Conservation (phyloP, 2,888 invertebrate genomes). For the Plebejus argus region DNA sequence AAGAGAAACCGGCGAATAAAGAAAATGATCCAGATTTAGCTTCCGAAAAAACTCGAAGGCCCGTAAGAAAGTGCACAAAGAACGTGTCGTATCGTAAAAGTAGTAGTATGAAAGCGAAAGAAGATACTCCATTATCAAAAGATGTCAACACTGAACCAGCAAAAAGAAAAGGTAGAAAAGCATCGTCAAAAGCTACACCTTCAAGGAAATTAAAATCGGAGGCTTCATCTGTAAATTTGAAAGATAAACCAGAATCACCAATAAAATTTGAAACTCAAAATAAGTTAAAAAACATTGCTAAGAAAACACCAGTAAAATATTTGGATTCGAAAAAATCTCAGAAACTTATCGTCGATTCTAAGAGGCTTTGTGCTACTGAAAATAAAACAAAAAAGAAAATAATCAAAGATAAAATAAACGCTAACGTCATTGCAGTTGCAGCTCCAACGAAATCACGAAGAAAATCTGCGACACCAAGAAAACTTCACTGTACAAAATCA, state of each 20-base stretch:
- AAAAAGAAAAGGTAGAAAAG: constrained; percentile 48
- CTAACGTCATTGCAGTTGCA: constrained; percentile 44
- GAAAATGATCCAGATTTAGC: constrained; percentile 43
- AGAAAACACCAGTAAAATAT: constrained; percentile 56
- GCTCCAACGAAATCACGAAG: constrained; percentile 69
- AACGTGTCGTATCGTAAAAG: constrained; percentile 69
- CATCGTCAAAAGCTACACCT: constrained; percentile 22
- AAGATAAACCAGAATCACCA: constrained; percentile 52
- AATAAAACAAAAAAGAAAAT: constrained; percentile 47
- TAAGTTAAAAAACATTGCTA: constrained; percentile 66
- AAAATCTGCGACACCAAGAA: constrained; percentile 76
- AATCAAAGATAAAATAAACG: constrained; percentile 51
- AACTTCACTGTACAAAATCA: constrained; percentile 65
- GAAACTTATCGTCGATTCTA: constrained; percentile 26
- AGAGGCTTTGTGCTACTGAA: not conserved
- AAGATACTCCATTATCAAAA: constrained; percentile 52
- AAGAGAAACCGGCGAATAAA: constrained; percentile 42
- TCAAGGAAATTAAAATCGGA: constrained; percentile 45
- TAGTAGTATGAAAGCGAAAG: constrained; percentile 45
- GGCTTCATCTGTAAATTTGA: constrained; percentile 28
- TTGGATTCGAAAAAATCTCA: constrained; percentile 45
- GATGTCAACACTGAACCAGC: constrained; percentile 45
- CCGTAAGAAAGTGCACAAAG: constrained; percentile 69
- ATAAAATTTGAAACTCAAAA: constrained; percentile 57
- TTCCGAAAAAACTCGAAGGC: constrained; percentile 51